Evolutionary conservation across 1,140 invertebrate species (phyloP).

Genomic region (Penaeus vannamei): DNA sequence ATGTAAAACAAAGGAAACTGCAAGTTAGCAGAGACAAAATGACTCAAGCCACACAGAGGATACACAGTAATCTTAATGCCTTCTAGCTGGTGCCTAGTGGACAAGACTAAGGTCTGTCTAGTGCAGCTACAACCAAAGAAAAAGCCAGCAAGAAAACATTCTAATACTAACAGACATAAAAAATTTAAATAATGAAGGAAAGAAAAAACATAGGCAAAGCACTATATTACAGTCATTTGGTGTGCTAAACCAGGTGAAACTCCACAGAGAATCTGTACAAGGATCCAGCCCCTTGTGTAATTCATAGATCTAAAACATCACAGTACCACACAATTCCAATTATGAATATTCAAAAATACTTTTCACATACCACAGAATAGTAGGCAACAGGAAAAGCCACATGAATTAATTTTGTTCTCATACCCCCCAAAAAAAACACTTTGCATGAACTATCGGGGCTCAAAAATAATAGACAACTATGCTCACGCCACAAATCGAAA

Average conservation of each 20-base stretch:
- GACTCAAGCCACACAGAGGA: neutral
- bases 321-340: too few relatives aligned
- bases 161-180: slow-evolving; percentile 17
- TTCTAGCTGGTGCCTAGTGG: slow-evolving; percentile 35
- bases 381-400: too few relatives aligned
- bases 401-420: too few relatives aligned
- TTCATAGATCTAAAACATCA: neutral
- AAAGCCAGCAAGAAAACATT: slow-evolving; percentile 45
- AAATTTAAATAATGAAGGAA: neutral
- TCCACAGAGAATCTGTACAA: slow-evolving; percentile 43
- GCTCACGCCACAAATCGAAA: too few relatives aligned
- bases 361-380: too few relatives aligned
- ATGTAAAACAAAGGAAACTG: too few relatives aligned
- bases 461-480: too few relatives aligned
- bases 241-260: slow-evolving; percentile 40
- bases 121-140: slow-evolving; percentile 52
- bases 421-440: too few relatives aligned
- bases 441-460: too few relatives aligned
- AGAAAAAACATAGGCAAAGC: slow-evolving; percentile 25
- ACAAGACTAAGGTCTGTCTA: slow-evolving; percentile 17
- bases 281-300: neutral
- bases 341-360: too few relatives aligned
- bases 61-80: neutral
- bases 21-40: too few relatives aligned
- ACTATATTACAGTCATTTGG: slow-evolving; percentile 17